These are phyloP conservation scores for Plotosus lineatus DNA, from an alignment of 2,113 vertebrate species.

Conservation along the genomic window DNA sequence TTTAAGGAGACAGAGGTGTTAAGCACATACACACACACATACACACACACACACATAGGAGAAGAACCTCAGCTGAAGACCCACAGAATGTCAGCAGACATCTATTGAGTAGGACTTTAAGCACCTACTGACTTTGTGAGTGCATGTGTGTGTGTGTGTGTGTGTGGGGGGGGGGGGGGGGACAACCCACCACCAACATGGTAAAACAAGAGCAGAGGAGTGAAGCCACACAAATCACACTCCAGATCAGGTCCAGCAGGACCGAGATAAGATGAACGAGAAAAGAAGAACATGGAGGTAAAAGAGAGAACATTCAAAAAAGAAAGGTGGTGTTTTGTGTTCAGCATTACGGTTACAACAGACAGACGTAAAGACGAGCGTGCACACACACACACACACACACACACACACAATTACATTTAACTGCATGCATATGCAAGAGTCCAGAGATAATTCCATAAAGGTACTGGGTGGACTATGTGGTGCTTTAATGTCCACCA, in stretches of 20 bases:
- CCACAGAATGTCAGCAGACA: not conserved
- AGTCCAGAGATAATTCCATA: too few species aligned
- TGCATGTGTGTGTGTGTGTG: not conserved
- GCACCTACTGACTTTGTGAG: not conserved
- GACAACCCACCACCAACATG: not conserved
- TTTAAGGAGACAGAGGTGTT: not conserved
- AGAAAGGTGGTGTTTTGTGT: conserved; percentile 26
- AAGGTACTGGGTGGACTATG: not conserved
- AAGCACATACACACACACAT: not conserved
- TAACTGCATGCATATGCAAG: not conserved
- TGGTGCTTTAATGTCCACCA: not conserved
- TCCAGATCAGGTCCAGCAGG: not conserved
- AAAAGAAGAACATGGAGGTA: not conserved
- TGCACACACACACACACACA: conserved; percentile 1
- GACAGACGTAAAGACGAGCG: not conserved
- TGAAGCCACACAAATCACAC: not conserved
- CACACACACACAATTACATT: not conserved
- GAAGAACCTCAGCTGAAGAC: not conserved
- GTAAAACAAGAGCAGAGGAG: not conserved
- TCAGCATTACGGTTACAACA: not conserved
- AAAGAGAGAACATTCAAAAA: not conserved
- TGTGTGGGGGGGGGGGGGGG: not conserved
- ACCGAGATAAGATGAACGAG: not conserved
- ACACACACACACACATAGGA: not conserved
- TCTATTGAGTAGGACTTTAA: not conserved